phyloP scores from a whole-genome alignment of 2,113 vertebrate genomes.

The Nothocercus julius region DNA sequence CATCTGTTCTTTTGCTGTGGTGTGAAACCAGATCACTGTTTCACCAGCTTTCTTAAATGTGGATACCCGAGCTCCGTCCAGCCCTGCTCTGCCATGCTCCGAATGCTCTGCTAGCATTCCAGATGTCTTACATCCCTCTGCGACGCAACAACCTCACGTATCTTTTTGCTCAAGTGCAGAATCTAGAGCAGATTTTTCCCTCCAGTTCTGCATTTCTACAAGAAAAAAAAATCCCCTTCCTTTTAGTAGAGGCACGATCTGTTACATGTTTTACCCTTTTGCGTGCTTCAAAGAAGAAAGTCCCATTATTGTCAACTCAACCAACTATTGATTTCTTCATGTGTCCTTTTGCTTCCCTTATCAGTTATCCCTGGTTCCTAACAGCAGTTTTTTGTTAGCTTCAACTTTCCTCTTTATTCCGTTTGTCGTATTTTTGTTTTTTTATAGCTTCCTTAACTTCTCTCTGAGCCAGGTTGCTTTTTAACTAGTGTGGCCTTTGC shows the following conservation, averaged over 20 bases:
- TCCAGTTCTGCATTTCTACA: not conserved
- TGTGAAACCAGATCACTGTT: not conserved
- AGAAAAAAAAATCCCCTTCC: not conserved
- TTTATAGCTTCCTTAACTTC: conserved; percentile 7
- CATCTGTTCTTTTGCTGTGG: not conserved
- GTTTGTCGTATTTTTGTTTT: not conserved
- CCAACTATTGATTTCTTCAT: not conserved
- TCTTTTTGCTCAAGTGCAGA: not conserved
- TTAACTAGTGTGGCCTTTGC: not conserved
- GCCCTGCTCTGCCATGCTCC: fast-evolving
- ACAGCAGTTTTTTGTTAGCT: not conserved
- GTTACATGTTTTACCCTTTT: not conserved
- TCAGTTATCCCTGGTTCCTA: not conserved
- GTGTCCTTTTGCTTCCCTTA: not conserved
- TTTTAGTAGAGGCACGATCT: not conserved
- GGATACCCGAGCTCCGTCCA: not conserved
- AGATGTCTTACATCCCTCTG: not conserved
- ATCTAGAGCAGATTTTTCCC: not conserved
- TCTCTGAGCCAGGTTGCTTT: conserved; percentile 44
- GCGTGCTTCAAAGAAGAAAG: not conserved
- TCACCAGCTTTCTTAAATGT: not conserved
- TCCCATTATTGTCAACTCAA: fast-evolving
- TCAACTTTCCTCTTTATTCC: not conserved
- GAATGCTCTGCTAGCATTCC: not conserved
- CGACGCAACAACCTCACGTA: not conserved